phyloP scores from a whole-genome alignment of 2,888 invertebrate species.

The Cryptophagus acutangulus region DNA sequence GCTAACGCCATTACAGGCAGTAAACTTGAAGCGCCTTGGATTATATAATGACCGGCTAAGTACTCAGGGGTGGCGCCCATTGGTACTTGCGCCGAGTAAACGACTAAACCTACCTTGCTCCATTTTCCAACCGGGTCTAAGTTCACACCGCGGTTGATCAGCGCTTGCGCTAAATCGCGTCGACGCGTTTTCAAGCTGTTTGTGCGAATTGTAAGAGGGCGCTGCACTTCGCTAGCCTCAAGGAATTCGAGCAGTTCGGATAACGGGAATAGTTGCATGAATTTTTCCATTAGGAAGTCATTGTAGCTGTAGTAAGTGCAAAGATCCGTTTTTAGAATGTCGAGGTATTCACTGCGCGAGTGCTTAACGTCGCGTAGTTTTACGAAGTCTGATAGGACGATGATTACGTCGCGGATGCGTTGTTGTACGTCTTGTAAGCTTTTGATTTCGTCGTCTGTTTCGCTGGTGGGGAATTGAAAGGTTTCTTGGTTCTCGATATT shows the following conservation, averaged over 20 bases:
- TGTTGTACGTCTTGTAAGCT: constrained; percentile 81
- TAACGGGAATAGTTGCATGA: constrained; percentile 85
- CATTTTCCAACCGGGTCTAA: constrained; percentile 97
- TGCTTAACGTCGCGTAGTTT: constrained; percentile 63
- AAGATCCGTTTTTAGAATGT: constrained; percentile 75
- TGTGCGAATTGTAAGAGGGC: constrained; percentile 92
- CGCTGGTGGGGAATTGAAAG: constrained; percentile 74
- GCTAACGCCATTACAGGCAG: constrained; percentile 97
- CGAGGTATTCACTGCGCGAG: constrained; percentile 75
- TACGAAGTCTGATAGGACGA: constrained; percentile 76
- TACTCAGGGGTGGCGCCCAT: constrained; percentile 99
- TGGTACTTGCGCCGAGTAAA: constrained; percentile 94
- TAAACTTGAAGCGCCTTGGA: constrained; percentile 95
- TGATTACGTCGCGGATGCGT: constrained; percentile 79
- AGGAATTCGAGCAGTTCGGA: constrained; percentile 87
- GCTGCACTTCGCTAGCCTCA: constrained; percentile 91
- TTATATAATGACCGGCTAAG: constrained; percentile 94
- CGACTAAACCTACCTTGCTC: constrained; percentile 96
- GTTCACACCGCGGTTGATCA: constrained; percentile 96
- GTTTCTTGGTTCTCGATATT: constrained; percentile 72
- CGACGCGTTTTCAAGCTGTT: constrained; percentile 92
- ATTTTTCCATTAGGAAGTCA: constrained; percentile 85
- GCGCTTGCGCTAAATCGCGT: constrained; percentile 86
- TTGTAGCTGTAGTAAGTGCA: constrained; percentile 97
- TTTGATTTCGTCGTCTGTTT: constrained; percentile 65